A percentile compares a stretch with the other conserved stretches of the same genome.
Conservation (phyloP, 2,888 invertebrate species). For the Tridacna crocea region DNA sequence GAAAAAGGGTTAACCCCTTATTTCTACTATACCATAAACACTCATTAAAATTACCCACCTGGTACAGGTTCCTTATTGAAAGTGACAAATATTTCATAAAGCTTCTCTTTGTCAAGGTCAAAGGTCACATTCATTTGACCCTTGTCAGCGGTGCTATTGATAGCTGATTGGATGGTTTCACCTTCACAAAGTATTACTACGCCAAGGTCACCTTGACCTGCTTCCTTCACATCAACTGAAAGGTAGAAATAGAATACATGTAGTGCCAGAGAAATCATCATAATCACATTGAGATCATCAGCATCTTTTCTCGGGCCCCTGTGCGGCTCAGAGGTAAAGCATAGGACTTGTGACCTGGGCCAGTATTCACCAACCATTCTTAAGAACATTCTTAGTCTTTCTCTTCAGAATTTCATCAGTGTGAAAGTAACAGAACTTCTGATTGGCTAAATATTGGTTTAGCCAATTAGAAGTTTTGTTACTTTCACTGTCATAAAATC, state of each 20-base stretch:
- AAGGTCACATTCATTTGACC: conserved; percentile 92
- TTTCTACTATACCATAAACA: neutral
- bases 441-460: too few species aligned
- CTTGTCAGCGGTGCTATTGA: conserved; percentile 91
- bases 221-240: conserved; percentile 98
- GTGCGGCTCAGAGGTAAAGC: too few species aligned
- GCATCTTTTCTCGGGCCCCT: conserved; percentile 86
- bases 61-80: conserved; percentile 86
- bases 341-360: too few species aligned
- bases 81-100: conserved; percentile 94
- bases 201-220: conserved; percentile 98
- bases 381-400: too few species aligned
- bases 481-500: too few species aligned
- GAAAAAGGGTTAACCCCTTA: too few species aligned
- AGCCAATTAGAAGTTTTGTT: too few species aligned
- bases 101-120: conserved; percentile 93
- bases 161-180: conserved; percentile 92
- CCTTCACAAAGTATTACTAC: conserved; percentile 86
- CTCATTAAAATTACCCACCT: conserved; percentile 79
- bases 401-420: too few species aligned
- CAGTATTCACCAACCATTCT: too few species aligned
- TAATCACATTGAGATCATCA: conserved; percentile 93
- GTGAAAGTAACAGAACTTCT: too few species aligned
- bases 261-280: conserved; percentile 41
- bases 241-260: conserved; percentile 61